Base-by-base conservation (phyloP, 2,797 vertebrate genomes). In the Sebastolobus alascanus region DNA sequence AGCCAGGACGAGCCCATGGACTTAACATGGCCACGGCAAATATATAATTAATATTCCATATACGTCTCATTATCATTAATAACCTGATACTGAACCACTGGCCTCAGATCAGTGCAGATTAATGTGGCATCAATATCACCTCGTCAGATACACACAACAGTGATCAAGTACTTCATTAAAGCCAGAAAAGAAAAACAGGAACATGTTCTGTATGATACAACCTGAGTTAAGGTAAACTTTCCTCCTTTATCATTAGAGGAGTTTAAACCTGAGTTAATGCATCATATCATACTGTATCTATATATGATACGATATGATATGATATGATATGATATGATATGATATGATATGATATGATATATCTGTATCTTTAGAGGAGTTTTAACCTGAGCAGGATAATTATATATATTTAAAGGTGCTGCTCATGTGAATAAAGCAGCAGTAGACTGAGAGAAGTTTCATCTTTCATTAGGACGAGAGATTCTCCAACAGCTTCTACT, bases 61-160 rank as follows among this genome's bases (percentile, higher is more conserved):
- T 31, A 68, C 75, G 71, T 56, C 61, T 73, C 67, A 59, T 83
- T 70, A 70, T 73, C 55, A 55, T 22, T 76, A 29, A 50, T 46
- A 25, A 43, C 46, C 71, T 59, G 22, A 46, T 2, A n/a, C n/a
- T n/a, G n/a, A n/a, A 73, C 35, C 25, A 5, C 3, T 8, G 12
- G 22, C 63, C 61, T 68, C 67, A 68, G 46, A 86, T 87, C 87
- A 88, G 46, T 13, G 20, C 25, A 13, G 56, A 83, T 84, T 65
- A 46, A 76, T 80, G 10, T 38, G 37, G 58, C 61, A 63, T 71
- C 60, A 61, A 5, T 35, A 50, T 63, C 56, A 70, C 20, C 56
- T 65, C 50, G 75, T 78, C 79, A 66, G 67, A 80, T 7, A 58
- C 29, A 6, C 59, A 68, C 55, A 22, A 5, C 22, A 56, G 8